Base-by-base conservation (phyloP, 2,797 vertebrate genomes). In the Macrochelys suwanniensis region DNA sequence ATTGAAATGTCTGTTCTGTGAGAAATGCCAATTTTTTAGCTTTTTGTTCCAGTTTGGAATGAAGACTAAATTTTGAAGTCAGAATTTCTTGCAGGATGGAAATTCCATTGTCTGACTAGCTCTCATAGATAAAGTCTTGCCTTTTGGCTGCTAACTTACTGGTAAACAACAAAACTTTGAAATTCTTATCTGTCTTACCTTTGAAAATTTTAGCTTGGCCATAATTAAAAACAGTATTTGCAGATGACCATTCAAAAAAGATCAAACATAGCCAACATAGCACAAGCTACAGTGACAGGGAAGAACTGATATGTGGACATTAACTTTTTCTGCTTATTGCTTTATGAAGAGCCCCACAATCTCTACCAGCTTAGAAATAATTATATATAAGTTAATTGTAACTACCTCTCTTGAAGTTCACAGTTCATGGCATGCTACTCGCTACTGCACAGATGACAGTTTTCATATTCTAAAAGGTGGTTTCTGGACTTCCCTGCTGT, bases 211-310 rank as follows among this genome's bases (percentile, higher is more conserved):
- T 76, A 76, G 42, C 42, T 28, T 76, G 25, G 47, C 61, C 90
- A 59, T 19, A 92, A 65, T 26, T 93, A 96, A 91, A 74, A 88
- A 89, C 83, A 54, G 49, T 82, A 33, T n/a, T 82, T 83, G n/a
- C n/a, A 89, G 68, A 80, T 10, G 89, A 84, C 7, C 79, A 11
- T 85, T 92, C 84, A 54, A 89, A 92, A 93, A 94, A 21, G 87
- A 93, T 93, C 79, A 51, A 78, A 45, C 80, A 59, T 82, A 92
- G 96, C 80, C 92, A 25, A 88, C 54, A 74, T 57, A 93, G 65
- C 71, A 59, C 49, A 77, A 89, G 92, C 51, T 57, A 76, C 93
- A 89, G 54, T 59, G 92, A 92, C 77, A 89, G 59, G 84, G 68
- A 26, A 93, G 93, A 87, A 82, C 4, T 89, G 88, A 90, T 81